Conservation (phyloP, 2,113 vertebrate species). For the Orientallactaga bullata region DNA sequence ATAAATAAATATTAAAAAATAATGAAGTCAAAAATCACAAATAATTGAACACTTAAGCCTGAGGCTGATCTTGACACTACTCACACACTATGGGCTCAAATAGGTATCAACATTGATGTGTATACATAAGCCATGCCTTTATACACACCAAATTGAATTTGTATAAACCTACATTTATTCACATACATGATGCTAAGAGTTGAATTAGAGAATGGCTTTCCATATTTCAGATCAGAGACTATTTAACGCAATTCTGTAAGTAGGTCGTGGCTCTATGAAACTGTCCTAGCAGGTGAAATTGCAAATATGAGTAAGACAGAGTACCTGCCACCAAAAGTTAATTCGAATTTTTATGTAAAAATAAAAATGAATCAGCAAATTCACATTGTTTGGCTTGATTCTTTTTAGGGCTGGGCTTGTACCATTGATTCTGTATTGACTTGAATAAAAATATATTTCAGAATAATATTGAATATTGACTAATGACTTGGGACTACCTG, state of each 20-base stretch:
- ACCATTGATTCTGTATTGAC: constrained; percentile 51
- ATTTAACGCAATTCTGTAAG: background rate
- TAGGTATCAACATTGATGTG: background rate
- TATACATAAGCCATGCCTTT: background rate
- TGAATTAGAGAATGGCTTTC: background rate
- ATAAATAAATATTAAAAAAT: no score
- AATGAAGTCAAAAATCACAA: constrained; percentile 17
- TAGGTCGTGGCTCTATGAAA: background rate
- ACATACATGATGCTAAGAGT: background rate
- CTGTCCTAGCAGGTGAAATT: background rate
- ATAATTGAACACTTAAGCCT: constrained; percentile 3
- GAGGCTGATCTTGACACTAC: background rate
- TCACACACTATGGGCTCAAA: background rate
- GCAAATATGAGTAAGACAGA: background rate
- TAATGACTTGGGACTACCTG: constrained; percentile 39
- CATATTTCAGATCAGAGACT: constrained; percentile 22
- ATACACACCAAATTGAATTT: background rate
- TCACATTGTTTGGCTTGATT: constrained; percentile 31
- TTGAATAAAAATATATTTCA: constrained; percentile 64
- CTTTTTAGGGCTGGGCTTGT: constrained; percentile 34
- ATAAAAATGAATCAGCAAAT: constrained; percentile 51
- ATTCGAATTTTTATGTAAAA: constrained; percentile 32
- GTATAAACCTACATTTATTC: background rate
- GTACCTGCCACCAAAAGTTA: background rate
- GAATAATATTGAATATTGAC: constrained; percentile 43